Conservation (phyloP, 2,113 vertebrate genomes). For the Thalassoma bifasciatum region DNA sequence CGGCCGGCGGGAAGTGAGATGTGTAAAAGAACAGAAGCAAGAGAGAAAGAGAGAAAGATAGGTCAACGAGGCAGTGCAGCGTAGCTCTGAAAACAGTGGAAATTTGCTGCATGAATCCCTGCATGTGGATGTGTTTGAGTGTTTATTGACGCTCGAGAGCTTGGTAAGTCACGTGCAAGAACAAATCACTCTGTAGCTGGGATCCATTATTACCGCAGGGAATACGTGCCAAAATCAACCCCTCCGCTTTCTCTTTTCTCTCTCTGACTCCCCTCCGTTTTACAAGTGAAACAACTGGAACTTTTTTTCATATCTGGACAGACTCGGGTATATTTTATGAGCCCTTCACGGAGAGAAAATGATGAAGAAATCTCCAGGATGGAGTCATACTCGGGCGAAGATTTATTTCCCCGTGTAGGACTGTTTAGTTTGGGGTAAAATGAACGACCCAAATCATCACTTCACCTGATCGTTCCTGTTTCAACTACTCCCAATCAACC, state of each 20-base stretch:
- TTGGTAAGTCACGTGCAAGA: constrained; percentile 74
- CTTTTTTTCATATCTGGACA: constrained; percentile 54
- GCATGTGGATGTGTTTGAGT: constrained; percentile 54
- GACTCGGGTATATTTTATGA: constrained; percentile 67
- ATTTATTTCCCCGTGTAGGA: constrained; percentile 50
- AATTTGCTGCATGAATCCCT: constrained; percentile 50
- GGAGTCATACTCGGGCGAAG: constrained; percentile 46
- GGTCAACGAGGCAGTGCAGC: too few relatives aligned
- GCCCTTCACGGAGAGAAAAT: constrained; percentile 47
- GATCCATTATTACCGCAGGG: constrained; percentile 77
- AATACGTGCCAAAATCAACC: constrained; percentile 74
- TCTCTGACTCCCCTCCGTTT: constrained; percentile 62
- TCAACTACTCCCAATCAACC: constrained; percentile 45
- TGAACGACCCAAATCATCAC: constrained; percentile 14
- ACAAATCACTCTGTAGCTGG: constrained; percentile 77
- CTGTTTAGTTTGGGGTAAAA: constrained; percentile 39
- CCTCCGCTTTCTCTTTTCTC: constrained; percentile 44
- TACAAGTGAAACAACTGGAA: constrained; percentile 76
- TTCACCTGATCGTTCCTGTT: constrained; percentile 45
- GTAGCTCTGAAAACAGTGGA: constrained; percentile 62
- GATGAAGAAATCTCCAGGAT: constrained; percentile 62
- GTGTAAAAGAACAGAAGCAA: constrained; percentile 32
- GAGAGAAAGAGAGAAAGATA: too few relatives aligned
- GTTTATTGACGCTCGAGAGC: constrained; percentile 68
- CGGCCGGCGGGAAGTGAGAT: constrained; percentile 41